Percentiles rank a stretch among this genome's conserved stretches.
Conservation (phyloP, 1,140 invertebrate genomes). For the Pseudomyrmex concolor region DNA sequence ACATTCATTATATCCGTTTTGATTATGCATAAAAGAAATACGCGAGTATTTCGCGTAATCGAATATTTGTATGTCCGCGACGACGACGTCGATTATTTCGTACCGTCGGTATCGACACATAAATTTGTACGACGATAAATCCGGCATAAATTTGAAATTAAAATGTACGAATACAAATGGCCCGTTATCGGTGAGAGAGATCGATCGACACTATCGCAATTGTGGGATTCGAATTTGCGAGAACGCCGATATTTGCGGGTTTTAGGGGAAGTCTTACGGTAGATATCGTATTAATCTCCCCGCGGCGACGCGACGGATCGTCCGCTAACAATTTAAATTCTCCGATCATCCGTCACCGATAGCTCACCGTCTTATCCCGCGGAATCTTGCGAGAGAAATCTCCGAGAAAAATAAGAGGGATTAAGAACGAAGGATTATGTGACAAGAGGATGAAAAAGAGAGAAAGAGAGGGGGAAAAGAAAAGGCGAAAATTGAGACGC, state of each 20-base stretch:
- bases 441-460: not conserved
- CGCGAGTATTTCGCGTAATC: not conserved
- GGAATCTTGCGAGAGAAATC: conserved; percentile 14
- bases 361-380: not conserved
- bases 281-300: conserved; percentile 2
- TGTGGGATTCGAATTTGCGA: not conserved
- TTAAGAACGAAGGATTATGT: conserved; percentile 13
- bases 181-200: conserved; percentile 25
- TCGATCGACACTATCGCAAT: not conserved
- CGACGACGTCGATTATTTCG: not conserved
- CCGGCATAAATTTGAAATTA: conserved; percentile 26
- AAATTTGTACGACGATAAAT: conserved; percentile 11
- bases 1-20: not conserved
- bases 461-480: not conserved
- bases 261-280: not conserved
- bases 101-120: not conserved
- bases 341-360: conserved; percentile 4
- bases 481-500: not conserved
- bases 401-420: conserved; percentile 32
- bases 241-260: conserved; percentile 4
- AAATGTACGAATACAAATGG: conserved; percentile 33
- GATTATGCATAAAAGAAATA: no score
- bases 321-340: conserved; percentile 17
- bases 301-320: not conserved
- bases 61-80: not conserved